Evolutionary conservation across 2,797 vertebrate species (phyloP).

Genomic region (Poecile montanus): DNA sequence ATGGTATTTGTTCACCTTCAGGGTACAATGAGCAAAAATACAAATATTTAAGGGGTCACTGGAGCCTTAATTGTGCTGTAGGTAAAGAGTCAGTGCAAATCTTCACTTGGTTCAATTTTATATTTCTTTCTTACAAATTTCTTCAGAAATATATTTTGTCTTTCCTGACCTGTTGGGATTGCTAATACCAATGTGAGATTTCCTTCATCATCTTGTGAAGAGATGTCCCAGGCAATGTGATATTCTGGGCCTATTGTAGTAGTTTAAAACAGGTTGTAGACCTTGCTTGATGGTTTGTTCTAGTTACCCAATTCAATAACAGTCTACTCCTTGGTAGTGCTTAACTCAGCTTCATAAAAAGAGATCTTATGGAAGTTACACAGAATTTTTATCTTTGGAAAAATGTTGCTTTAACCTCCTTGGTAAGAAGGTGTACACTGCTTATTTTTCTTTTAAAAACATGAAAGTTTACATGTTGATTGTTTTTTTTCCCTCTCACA

Average conservation of each 20-base stretch:
- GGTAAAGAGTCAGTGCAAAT: not conserved
- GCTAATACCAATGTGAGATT: not conserved
- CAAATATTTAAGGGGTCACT: not conserved
- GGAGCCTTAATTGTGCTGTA: not conserved
- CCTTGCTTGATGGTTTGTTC: not conserved
- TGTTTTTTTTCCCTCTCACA: not conserved
- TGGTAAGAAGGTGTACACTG: not conserved
- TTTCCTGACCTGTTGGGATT: not conserved
- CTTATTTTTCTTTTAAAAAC: not conserved
- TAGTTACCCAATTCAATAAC: not conserved
- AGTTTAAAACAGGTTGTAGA: not conserved
- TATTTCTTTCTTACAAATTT: not conserved
- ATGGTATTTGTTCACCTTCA: not conserved
- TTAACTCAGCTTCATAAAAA: not conserved
- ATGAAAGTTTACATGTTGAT: not conserved
- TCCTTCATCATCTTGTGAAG: not conserved
- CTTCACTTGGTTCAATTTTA: not conserved
- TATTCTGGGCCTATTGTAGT: not conserved
- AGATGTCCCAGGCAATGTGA: not conserved
- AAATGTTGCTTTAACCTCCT: not conserved
- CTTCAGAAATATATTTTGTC: not conserved
- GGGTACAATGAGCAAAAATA: not conserved
- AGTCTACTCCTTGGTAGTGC: not conserved
- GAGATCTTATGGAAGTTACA: not conserved
- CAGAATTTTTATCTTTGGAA: not conserved